Evolutionary conservation across 2,888 invertebrate genomes (phyloP).

Genomic region (Eubasilissa splendida): DNA sequence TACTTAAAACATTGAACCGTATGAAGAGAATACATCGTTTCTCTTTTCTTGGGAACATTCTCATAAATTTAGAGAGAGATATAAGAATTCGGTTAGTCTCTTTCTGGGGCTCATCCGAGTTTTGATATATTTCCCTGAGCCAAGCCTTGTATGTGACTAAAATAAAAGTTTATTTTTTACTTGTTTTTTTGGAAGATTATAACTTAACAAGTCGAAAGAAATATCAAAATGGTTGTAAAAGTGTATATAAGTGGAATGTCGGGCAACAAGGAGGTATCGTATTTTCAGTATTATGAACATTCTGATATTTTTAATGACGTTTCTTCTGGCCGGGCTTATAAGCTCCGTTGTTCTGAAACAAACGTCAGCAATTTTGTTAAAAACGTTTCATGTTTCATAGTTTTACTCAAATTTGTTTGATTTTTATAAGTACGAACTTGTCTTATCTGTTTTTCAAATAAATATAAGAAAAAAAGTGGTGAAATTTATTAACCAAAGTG

Average conservation of each 20-base stretch:
- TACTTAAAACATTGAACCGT: background rate
- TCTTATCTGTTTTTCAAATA: no score
- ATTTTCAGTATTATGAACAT: constrained; percentile 62
- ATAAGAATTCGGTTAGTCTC: constrained; percentile 3
- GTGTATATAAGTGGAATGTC: constrained; percentile 94
- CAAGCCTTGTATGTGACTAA: constrained; percentile 55
- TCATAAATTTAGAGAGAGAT: constrained; percentile 10
- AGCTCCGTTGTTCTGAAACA: constrained; percentile 61
- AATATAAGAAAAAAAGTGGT: no score
- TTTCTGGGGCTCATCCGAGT: background rate
- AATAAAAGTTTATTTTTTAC: constrained; percentile 57
- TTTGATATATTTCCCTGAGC: constrained; percentile 35
- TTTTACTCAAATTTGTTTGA: constrained; percentile 15
- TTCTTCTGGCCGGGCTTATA: constrained; percentile 64
- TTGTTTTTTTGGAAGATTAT: constrained; percentile 49
- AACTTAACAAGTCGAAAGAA: constrained; percentile 40
- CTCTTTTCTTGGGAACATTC: background rate
- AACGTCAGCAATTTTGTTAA: constrained; percentile 61
- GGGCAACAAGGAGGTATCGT: constrained; percentile 92
- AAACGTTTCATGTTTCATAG: constrained; percentile 65
- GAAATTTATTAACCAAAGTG: no score
- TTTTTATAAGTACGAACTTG: background rate
- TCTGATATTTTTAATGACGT: constrained; percentile 43
- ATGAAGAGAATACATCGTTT: background rate
- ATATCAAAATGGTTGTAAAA: constrained; percentile 85